A percentile compares a stretch with the other conserved stretches of the same genome.
phyloP scores from a whole-genome alignment of 2,888 invertebrate genomes.

The Pherbina coryleti region DNA sequence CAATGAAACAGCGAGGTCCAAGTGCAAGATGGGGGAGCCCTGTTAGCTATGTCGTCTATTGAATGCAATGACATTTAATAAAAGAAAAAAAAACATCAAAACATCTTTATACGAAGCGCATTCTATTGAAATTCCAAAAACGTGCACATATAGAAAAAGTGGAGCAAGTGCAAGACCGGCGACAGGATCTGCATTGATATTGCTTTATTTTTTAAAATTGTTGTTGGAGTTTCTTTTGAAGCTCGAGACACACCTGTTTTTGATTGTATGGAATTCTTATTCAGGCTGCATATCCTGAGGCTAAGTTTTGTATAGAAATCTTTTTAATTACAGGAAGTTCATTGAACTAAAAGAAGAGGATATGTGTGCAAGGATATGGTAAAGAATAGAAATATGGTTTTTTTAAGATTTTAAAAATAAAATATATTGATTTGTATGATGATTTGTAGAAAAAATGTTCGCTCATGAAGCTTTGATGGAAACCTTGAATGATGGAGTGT shows the following conservation, averaged over 20 bases:
- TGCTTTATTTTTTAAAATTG: too few relatives aligned
- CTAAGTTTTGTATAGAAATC: neutral
- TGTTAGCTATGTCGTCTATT: neutral
- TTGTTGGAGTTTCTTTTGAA: neutral
- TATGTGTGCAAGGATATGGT: too few relatives aligned
- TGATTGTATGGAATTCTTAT: neutral
- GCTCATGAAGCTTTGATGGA: too few relatives aligned
- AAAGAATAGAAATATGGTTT: too few relatives aligned
- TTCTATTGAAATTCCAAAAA: slow-evolving; percentile 30
- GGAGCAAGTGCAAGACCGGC: slow-evolving; percentile 36
- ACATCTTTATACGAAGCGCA: neutral
- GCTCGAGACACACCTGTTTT: slow-evolving; percentile 29
- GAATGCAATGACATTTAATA: neutral
- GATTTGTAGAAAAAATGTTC: too few relatives aligned
- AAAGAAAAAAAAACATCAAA: neutral
- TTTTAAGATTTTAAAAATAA: too few relatives aligned
- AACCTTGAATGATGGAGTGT: too few relatives aligned
- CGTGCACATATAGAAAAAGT: neutral
- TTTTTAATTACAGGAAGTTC: neutral
- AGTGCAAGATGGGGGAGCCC: neutral
- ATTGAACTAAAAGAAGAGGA: too few relatives aligned
- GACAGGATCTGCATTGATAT: slow-evolving; percentile 1
- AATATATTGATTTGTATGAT: too few relatives aligned
- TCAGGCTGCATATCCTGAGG: slow-evolving; percentile 6
- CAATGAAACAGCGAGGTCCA: neutral